phyloP scores from a whole-genome alignment of 1,140 invertebrate species.

The Olivierus martensii region DNA sequence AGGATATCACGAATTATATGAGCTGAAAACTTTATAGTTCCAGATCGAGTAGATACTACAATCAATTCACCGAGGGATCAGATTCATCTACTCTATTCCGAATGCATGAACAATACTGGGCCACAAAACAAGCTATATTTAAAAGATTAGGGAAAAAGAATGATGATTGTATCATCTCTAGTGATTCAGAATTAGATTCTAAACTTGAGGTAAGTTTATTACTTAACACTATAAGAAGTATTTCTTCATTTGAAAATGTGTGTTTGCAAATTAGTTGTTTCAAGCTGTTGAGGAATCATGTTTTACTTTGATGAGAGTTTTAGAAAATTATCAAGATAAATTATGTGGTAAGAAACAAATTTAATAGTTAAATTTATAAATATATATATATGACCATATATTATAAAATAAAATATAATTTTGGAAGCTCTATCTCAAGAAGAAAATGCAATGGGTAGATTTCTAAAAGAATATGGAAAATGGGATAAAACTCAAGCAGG shows the following conservation, averaged over 20 bases:
- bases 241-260: too few relatives aligned
- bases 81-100: constrained; percentile 13
- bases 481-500: constrained; percentile 70
- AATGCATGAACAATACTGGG: constrained; percentile 61
- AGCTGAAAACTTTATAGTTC: background rate
- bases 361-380: background rate
- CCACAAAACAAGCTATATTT: constrained; percentile 89
- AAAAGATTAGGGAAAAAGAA: constrained; percentile 93
- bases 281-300: constrained; percentile 89
- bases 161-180: constrained; percentile 90
- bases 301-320: constrained; percentile 68
- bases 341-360: constrained; percentile 47
- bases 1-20: too few relatives aligned
- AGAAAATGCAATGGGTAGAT: constrained; percentile 86
- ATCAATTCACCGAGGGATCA: constrained; percentile 6
- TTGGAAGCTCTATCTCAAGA: constrained; percentile 69
- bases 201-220: constrained; percentile 62
- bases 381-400: background rate
- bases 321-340: constrained; percentile 88
- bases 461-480: constrained; percentile 89
- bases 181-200: constrained; percentile 90
- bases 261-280: constrained; percentile 46
- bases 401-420: background rate
- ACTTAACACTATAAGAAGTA: too few relatives aligned
- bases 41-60: background rate